Base-by-base conservation (phyloP, 2,113 vertebrate genomes). In the Jacana jacana region DNA sequence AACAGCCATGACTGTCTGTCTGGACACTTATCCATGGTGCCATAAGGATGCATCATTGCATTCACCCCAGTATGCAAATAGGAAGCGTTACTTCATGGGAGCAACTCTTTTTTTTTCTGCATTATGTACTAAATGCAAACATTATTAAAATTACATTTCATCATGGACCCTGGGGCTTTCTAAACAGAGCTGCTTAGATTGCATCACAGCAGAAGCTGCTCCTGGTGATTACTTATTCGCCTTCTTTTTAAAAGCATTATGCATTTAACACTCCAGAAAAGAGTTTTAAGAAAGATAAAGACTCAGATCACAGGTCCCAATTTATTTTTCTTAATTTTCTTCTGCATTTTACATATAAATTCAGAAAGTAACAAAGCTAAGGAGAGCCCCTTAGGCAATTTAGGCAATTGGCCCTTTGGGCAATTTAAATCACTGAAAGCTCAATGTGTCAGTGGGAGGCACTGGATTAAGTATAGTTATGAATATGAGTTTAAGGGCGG, bases 71-170 rank as follows among this genome's bases (percentile, higher is more conserved):
- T 17, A 5, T 42, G 24, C 46, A 68, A 83, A 42, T 0, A 0
- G 27, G n/a, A 63, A 60, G 15, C 44, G n/a, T 63, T 57, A 64
- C 81, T 96, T 48, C 51, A 55, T 3, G 4, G 35, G 80, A 46
- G 28, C 55, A 75, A 33, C 49, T 22, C 54, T 65, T 31, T 65
- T 49, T 90, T 84, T 81, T 92, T 93, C 82, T 94, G 37, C 25
- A 89, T 57, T 24, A 42, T 23, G 37, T 82, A 86, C 44, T 86
- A 89, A 96, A 97, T 94, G 89, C 91, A 91, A 80, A 93, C 80
- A 24, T 72, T 87, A 91, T 95, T 96, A 83, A 92, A 96, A 42
- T 61, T 72, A 76, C 60, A 87, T 64, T 75, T 72, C 60, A 87
- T 35, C 55, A 17, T 28, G 57, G 27, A 70, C 28, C 28, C 83